Evolutionary conservation across 2,797 vertebrate species (phyloP), one percentile per base, ranked within the genome.

Genomic region (Sebastes taczanowskii): DNA sequence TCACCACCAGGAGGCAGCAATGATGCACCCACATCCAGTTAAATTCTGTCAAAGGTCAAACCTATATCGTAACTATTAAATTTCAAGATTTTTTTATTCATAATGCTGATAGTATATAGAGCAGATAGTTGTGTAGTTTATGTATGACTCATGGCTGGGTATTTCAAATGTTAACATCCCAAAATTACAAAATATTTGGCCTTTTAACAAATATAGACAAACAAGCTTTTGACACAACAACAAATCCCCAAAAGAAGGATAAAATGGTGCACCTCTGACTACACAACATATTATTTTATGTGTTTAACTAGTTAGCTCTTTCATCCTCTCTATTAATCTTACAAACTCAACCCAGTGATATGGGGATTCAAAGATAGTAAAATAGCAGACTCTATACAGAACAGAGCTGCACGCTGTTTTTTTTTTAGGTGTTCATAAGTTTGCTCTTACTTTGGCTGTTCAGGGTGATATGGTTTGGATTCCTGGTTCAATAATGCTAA

Each of bases 1-100:
- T 71, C 27, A 61, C 89, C 92, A 83, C 68, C 34, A 89, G 87
- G 71, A 8, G 83, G 86, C 8, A 83, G 80, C 65, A 85, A 66
- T 7, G 70, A 74, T 35, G 53, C 11, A 60, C 6, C 3, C 22
- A 49, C 16, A 18, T 13, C 6, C 18, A 2, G n/a, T 29, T 14
- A n/a, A 83, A 78, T 29, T 83, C 52, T 69, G 71, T 13, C 77
- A 91, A 84, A 80, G 53, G 79, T 87, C 80, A 87, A 53, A 60
- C 16, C 22, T 72, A 2, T n/a, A 42, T 22, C 3, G 1, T 23
- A 42, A 14, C 7, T 20, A 5, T n/a, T 60, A 1, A 25, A 22
- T 49, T 49, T 25, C n/a, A 9, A 13, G 16, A 2, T 32, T 25
- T 61, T 1, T 52, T n/a, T 4, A 7, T 6, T 20, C n/a, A 20